Percentiles rank a stretch among this genome's conserved stretches.
Conservation (phyloP, 2,797 vertebrate genomes). For the Gymnopithys bicolor region DNA sequence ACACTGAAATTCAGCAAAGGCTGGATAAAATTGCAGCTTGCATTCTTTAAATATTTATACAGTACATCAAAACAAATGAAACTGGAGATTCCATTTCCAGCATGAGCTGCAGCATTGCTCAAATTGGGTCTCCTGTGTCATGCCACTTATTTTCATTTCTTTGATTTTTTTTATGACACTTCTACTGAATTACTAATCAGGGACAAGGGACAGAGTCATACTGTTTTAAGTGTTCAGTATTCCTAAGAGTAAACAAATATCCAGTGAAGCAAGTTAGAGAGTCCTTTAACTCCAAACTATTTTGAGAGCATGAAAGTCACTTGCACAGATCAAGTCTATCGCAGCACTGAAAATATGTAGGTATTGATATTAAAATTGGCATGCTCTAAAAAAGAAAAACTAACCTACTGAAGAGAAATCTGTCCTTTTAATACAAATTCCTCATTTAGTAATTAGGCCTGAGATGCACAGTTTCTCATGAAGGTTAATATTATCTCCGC, state of each 20-base stretch:
- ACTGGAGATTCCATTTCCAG: slow-evolving; percentile 68
- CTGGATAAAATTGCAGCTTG: slow-evolving; percentile 64
- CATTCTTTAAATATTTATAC: slow-evolving; percentile 74
- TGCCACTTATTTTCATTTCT: slow-evolving; percentile 69
- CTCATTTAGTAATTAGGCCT: background rate
- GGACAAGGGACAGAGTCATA: slow-evolving; percentile 65
- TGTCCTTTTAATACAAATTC: background rate
- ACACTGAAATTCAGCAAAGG: slow-evolving; percentile 45
- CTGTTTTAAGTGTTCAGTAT: slow-evolving; percentile 60
- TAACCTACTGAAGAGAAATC: background rate
- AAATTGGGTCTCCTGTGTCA: slow-evolving; percentile 58
- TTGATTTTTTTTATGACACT: slow-evolving; percentile 62
- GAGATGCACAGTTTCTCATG: background rate
- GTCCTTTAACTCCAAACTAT: slow-evolving; percentile 44
- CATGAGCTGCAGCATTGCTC: slow-evolving; percentile 51
- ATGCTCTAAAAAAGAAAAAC: background rate
- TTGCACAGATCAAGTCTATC: slow-evolving; percentile 1
- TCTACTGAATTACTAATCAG: slow-evolving; percentile 62
- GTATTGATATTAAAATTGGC: background rate
- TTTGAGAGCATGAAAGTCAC: slow-evolving; percentile 30
- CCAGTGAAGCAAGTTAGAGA: slow-evolving; percentile 40
- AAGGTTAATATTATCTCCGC: background rate
- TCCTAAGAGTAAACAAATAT: slow-evolving; percentile 57
- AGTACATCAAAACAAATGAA: slow-evolving; percentile 73
- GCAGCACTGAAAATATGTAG: background rate